Evolutionary conservation across 2,888 invertebrate species (phyloP).

Genomic region (Himalopsyche japonica): DNA sequence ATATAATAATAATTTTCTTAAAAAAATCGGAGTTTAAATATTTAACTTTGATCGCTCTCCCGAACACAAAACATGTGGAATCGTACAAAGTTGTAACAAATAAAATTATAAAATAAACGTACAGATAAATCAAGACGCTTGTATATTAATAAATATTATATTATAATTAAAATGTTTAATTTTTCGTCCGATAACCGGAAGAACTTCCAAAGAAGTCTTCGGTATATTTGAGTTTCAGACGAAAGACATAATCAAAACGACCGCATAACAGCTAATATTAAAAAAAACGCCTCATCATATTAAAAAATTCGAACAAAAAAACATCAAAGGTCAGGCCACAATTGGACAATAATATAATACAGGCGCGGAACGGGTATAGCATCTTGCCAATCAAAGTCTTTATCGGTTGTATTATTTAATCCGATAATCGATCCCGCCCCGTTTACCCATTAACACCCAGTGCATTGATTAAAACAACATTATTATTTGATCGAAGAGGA

Average conservation of each 20-base stretch:
- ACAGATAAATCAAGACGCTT: too few species aligned
- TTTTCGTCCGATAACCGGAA: too few species aligned
- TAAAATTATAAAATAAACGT: too few species aligned
- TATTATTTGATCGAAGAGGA: neutral
- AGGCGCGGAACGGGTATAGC: neutral
- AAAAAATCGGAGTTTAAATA: too few species aligned
- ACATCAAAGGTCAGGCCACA: neutral
- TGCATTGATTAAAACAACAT: neutral
- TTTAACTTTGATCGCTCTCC: too few species aligned
- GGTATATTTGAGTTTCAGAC: too few species aligned
- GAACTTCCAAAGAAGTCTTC: too few species aligned
- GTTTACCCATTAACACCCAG: neutral
- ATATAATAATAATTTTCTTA: too few species aligned
- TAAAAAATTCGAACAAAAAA: neutral
- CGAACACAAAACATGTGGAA: too few species aligned
- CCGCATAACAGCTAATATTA: neutral
- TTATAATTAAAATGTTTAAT: too few species aligned
- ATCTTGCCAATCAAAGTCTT: neutral
- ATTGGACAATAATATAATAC: neutral
- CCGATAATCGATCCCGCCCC: neutral
- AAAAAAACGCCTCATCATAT: neutral
- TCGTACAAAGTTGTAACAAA: too few species aligned
- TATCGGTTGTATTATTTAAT: neutral
- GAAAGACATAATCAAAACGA: neutral
- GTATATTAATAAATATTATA: too few species aligned